Evolutionary conservation across 1,140 invertebrate genomes (phyloP), one percentile per base, ranked within the genome.

Genomic region (Ips typographus): DNA sequence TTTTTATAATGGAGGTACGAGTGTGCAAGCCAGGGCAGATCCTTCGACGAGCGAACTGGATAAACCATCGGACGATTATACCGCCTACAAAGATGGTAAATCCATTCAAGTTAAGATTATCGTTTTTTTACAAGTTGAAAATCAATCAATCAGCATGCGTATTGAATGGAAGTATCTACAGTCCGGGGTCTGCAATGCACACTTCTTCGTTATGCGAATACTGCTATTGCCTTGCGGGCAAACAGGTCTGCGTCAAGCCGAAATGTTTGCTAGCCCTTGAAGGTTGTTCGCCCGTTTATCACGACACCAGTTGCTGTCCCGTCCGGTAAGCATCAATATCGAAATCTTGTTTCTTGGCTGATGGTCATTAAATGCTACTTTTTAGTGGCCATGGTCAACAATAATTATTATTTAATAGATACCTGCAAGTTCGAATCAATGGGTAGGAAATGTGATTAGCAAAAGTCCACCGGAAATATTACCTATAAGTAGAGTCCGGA

Each of bases 101-200:
- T 56, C 2, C 2, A 22, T 22, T 22, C 22, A 22, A 22, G 22
- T 22, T 22, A 22, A 22, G 44, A 6, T n/a, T 47, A 47, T 47
- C n/a, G n/a, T 6, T 6, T n/a, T 47, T 5, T 47, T 47, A 22
- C 0, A 8, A 49, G 22, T 49, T 49, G 22, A 7, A 49, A 49
- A 49, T 47, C 53, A 8, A 73, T 70, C 22, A 22, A 22, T 77
- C 79, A 90, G 91, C 89, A 68, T 93, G 91, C 77, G 80, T 90
- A 67, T 82, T 86, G 58, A 89, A 90, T 69, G 91, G 91, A 7
- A 88, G 89, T n/a, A 81, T 89, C 64, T 94, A 91, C 79, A 89
- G 87, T 5, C 89, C 90, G 44, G 94, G 94, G 0, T 94, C 93
- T 2, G 93, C 93, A 0, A 92, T 95, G 90, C 83, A 88, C 65